These are phyloP conservation scores for Megaptera novaeangliae DNA, from an alignment of 2,113 vertebrate genomes.

Conservation along the genomic window DNA sequence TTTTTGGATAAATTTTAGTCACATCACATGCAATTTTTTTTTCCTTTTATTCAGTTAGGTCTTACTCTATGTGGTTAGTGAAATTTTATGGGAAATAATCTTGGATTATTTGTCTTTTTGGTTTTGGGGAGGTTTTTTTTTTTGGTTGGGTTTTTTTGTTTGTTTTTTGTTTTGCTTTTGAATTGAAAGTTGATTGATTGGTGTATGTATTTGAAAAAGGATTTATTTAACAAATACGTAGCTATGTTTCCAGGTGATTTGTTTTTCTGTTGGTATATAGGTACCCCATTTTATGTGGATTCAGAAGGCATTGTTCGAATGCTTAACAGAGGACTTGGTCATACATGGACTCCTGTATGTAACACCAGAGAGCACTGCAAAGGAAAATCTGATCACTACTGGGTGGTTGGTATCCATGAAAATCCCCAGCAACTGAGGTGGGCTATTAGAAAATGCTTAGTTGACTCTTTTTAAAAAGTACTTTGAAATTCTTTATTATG, in stretches of 20 bases:
- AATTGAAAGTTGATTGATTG: background rate
- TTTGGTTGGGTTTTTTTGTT: background rate
- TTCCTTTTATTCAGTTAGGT: background rate
- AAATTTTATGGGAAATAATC: background rate
- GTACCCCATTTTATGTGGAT: conserved; percentile 92
- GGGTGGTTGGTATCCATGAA: conserved; percentile 95
- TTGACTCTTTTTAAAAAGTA: background rate
- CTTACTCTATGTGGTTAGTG: background rate
- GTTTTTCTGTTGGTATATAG: conserved; percentile 75
- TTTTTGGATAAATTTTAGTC: conserved; percentile 10
- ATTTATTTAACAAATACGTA: background rate
- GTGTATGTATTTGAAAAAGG: background rate
- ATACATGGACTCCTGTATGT: conserved; percentile 92
- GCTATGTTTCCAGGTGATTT: background rate
- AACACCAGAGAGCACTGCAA: conserved; percentile 92
- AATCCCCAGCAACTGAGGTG: conserved; percentile 96
- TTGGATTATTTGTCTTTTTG: background rate
- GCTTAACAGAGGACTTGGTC: conserved; percentile 90
- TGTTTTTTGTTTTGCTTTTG: conserved; percentile 22
- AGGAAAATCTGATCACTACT: conserved; percentile 94
- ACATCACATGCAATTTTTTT: background rate
- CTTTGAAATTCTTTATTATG: background rate
- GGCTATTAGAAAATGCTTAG: background rate
- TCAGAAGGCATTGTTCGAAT: conserved; percentile 90
- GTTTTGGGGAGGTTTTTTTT: background rate